These are phyloP conservation scores for Lordiphosa mommai DNA, from an alignment of 1,140 invertebrate genomes.

Conservation along the genomic window DNA sequence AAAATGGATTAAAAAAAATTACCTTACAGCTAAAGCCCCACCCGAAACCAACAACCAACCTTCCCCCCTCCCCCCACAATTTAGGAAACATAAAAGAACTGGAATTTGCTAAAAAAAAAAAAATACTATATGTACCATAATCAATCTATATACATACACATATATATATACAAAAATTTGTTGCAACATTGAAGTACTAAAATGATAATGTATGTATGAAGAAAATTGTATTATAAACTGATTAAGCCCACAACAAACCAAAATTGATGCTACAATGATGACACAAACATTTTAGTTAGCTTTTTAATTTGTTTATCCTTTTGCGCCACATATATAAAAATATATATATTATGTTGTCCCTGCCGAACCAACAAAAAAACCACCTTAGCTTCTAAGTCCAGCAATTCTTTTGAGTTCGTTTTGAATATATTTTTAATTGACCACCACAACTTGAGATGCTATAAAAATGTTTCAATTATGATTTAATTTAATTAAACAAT, in stretches of 20 bases:
- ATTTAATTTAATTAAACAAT: conserved; percentile 10
- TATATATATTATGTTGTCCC: conserved; percentile 30
- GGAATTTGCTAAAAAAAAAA: conserved; percentile 50
- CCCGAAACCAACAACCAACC: conserved; percentile 10
- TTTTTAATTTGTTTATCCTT: background rate
- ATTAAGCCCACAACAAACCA: conserved; percentile 51
- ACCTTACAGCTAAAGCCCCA: conserved; percentile 44
- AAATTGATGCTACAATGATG: conserved; percentile 43
- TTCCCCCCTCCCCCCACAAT: conserved; percentile 1
- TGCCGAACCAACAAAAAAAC: conserved; percentile 22
- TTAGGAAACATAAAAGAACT: conserved; percentile 52
- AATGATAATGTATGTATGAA: conserved; percentile 26
- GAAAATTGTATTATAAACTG: conserved; percentile 61
- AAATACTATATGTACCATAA: conserved; percentile 19
- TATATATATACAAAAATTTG: conserved; percentile 45
- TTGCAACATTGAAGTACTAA: conserved; percentile 76
- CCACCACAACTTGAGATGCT: background rate
- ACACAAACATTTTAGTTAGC: conserved; percentile 34
- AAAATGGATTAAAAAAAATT: conserved; percentile 22
- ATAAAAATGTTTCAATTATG: conserved; percentile 35
- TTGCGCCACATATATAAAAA: conserved; percentile 23
- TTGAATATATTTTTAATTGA: conserved; percentile 6
- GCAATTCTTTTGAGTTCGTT: conserved; percentile 20
- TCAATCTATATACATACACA: conserved; percentile 9
- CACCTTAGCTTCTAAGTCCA: conserved; percentile 58